Percentiles rank a stretch among this genome's conserved stretches.
Conservation (phyloP, 2,113 vertebrate species). For the Telmatochromis brachygnathus region DNA sequence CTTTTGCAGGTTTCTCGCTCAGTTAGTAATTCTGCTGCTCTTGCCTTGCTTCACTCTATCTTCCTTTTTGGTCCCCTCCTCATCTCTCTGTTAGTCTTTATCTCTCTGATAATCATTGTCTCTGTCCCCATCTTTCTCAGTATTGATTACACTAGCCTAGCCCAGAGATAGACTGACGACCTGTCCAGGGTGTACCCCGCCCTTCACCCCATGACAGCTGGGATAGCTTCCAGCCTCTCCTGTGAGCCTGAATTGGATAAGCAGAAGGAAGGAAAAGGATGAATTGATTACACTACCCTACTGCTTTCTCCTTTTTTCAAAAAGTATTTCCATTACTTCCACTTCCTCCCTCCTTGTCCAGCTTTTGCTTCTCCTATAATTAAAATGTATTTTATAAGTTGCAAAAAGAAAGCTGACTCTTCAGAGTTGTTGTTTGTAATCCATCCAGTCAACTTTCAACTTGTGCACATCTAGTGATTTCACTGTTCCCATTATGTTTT, state of each 20-base stretch:
- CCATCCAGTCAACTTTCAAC: neutral
- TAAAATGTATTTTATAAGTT: neutral
- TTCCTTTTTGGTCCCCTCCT: neutral
- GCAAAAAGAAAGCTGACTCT: neutral
- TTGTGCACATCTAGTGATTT: neutral
- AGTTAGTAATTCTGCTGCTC: neutral
- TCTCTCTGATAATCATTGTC: neutral
- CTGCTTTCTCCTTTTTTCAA: neutral
- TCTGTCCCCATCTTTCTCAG: neutral
- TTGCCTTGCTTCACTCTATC: constrained; percentile 4
- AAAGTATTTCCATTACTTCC: neutral
- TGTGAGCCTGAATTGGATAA: neutral
- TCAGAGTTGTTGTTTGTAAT: neutral
- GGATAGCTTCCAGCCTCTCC: neutral
- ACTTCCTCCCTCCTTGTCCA: neutral
- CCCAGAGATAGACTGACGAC: neutral
- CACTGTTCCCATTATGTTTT: neutral
- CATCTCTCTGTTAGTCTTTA: neutral
- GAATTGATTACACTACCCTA: neutral
- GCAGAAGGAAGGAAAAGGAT: neutral
- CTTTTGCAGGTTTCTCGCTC: constrained; percentile 2
- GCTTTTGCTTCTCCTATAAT: neutral
- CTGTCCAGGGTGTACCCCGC: neutral
- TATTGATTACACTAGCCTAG: neutral
- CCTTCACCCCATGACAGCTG: neutral